These are phyloP conservation scores for Ceratosolen solmsi DNA, from an alignment of 1,140 invertebrate genomes.

Conservation along the genomic window DNA sequence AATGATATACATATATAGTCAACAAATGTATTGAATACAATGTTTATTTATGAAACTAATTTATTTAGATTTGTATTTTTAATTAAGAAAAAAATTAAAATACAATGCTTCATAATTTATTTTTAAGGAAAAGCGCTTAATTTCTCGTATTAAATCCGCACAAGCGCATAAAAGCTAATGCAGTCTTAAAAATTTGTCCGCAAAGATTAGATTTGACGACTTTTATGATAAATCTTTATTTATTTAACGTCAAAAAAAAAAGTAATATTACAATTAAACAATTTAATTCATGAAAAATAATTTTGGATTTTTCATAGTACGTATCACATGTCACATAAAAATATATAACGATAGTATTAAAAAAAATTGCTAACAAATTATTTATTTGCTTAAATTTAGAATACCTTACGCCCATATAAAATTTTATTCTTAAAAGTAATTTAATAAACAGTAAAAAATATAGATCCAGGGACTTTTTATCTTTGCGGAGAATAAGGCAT, in stretches of 20 bases:
- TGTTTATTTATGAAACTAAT: slow-evolving; percentile 14
- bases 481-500: slow-evolving; percentile 51
- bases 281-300: slow-evolving; percentile 22
- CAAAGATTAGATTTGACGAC: slow-evolving; percentile 39
- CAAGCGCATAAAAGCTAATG: slow-evolving; percentile 43
- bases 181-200: slow-evolving; percentile 49
- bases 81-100: slow-evolving; percentile 39
- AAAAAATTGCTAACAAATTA: slow-evolving; percentile 31
- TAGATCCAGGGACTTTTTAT: slow-evolving; percentile 47
- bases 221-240: slow-evolving; percentile 30
- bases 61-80: background rate
- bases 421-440: slow-evolving; percentile 54
- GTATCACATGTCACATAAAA: slow-evolving; percentile 36
- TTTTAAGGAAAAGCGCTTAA: slow-evolving; percentile 42
- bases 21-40: slow-evolving; percentile 43
- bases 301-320: slow-evolving; percentile 22
- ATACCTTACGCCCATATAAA: slow-evolving; percentile 50
- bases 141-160: slow-evolving; percentile 41
- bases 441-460: slow-evolving; percentile 56
- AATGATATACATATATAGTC: slow-evolving; percentile 36
- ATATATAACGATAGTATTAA: slow-evolving; percentile 26
- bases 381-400: slow-evolving; percentile 50
- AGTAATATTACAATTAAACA: slow-evolving; percentile 17
- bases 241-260: slow-evolving; percentile 14
- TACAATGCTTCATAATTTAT: slow-evolving; percentile 47